These are phyloP conservation scores for Meteorus colon DNA, from an alignment of 2,888 invertebrate genomes.

Conservation along the genomic window DNA sequence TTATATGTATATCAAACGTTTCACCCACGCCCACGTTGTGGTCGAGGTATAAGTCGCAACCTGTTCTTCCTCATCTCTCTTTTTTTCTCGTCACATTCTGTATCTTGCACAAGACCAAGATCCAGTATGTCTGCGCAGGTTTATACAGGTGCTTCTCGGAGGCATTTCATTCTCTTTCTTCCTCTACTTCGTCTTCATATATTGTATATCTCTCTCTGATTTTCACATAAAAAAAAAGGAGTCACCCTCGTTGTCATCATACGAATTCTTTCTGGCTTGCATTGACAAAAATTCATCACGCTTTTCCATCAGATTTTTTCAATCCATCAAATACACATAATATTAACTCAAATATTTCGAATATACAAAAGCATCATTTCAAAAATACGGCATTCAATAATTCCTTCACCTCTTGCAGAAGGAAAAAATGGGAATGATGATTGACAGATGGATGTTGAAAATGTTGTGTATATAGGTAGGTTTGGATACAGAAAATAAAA, in stretches of 20 bases:
- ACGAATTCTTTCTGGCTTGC: neutral
- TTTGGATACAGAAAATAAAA: conserved; percentile 1
- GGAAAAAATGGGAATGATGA: neutral
- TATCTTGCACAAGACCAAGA: conserved; percentile 43
- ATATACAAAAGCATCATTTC: neutral
- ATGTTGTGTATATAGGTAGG: neutral
- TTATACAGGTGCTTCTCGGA: conserved; percentile 69
- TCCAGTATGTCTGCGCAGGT: conserved; percentile 49
- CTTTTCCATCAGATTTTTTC: conserved; percentile 19
- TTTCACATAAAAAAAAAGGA: conserved; percentile 10
- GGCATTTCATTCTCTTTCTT: conserved; percentile 59
- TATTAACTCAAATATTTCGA: neutral
- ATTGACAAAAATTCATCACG: neutral
- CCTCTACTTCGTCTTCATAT: conserved; percentile 15
- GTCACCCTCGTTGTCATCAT: neutral
- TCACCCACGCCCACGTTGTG: conserved; percentile 68
- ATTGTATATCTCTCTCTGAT: conserved; percentile 18
- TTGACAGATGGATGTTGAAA: conserved; percentile 10
- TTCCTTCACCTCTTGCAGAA: neutral
- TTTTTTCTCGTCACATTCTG: conserved; percentile 58
- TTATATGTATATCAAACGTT: conserved; percentile 55
- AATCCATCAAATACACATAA: neutral
- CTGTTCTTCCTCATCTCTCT: conserved; percentile 59
- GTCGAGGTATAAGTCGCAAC: conserved; percentile 38
- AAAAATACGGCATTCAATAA: neutral